Conservation (phyloP, 2,797 vertebrate species). For the Xenentodon cancila region DNA sequence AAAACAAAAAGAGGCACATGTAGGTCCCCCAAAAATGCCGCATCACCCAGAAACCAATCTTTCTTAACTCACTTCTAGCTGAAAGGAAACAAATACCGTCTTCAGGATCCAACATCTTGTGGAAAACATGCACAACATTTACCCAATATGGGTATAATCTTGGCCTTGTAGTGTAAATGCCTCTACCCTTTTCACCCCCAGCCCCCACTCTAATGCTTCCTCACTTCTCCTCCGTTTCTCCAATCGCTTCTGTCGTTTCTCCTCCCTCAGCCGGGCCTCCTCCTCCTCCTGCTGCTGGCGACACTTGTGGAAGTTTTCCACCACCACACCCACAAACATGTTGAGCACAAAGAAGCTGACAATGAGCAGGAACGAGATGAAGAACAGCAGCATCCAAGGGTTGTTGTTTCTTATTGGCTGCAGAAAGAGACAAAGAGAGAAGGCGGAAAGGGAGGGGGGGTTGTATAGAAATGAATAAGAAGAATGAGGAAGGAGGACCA, state of each 20-base stretch:
- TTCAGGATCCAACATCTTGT: neutral
- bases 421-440: constrained; percentile 7
- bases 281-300: constrained; percentile 97
- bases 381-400: constrained; percentile 98
- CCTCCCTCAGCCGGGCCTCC: constrained; percentile 91
- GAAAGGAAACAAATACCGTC: constrained; percentile 22
- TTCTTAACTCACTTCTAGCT: neutral
- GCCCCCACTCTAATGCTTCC: constrained; percentile 16
- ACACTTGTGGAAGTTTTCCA: constrained; percentile 99
- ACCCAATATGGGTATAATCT: neutral
- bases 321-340: constrained; percentile 98
- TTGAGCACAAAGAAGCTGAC: constrained; percentile 99
- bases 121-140: neutral
- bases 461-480: constrained; percentile 8
- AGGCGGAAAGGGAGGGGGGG: constrained; percentile 5
- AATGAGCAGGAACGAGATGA: constrained; percentile 98
- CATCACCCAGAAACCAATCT: constrained; percentile 4
- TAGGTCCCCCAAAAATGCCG: constrained; percentile 5
- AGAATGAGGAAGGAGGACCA: constrained; percentile 31
- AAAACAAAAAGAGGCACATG: constrained; percentile 10
- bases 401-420: constrained; percentile 95
- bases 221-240: constrained; percentile 75
- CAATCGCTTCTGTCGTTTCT: constrained; percentile 84
- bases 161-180: neutral
- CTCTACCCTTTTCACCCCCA: neutral